These are phyloP conservation scores for Emydoidea blandingii DNA, from an alignment of 2,797 vertebrate genomes.

Conservation along the genomic window DNA sequence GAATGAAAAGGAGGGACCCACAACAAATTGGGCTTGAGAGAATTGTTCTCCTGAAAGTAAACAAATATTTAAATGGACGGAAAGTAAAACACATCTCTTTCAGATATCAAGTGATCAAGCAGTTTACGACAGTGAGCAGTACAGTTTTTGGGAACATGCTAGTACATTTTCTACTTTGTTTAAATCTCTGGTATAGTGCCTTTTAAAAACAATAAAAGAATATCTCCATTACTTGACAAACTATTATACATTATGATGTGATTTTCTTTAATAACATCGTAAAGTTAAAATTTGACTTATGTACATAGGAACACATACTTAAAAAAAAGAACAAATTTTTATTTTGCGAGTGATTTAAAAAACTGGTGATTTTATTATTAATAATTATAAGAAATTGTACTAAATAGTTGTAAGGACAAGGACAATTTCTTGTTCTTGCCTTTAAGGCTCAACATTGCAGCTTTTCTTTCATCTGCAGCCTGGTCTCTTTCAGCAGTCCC, in stretches of 20 bases:
- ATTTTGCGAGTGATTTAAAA: neutral
- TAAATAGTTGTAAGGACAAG: neutral
- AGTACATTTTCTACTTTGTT: neutral
- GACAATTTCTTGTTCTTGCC: neutral
- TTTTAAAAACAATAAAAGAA: no score
- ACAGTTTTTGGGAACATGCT: neutral
- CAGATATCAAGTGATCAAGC: neutral
- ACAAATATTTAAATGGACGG: neutral
- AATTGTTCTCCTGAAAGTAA: neutral
- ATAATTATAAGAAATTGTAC: neutral
- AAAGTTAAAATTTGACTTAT: neutral
- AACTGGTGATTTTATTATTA: neutral
- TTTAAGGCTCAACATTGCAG: neutral
- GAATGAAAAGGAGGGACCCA: neutral
- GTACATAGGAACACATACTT: no score
- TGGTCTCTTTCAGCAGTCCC: neutral
- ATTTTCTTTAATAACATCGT: no score
- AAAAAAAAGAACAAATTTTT: neutral
- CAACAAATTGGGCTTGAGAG: neutral
- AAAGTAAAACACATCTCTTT: neutral
- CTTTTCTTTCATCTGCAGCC: neutral
- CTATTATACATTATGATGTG: no score
- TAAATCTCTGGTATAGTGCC: neutral
- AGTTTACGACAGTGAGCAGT: neutral
- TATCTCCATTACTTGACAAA: no score